These are phyloP conservation scores for Xiphorhynchus elegans DNA, from an alignment of 2,113 vertebrate genomes.

Conservation along the genomic window DNA sequence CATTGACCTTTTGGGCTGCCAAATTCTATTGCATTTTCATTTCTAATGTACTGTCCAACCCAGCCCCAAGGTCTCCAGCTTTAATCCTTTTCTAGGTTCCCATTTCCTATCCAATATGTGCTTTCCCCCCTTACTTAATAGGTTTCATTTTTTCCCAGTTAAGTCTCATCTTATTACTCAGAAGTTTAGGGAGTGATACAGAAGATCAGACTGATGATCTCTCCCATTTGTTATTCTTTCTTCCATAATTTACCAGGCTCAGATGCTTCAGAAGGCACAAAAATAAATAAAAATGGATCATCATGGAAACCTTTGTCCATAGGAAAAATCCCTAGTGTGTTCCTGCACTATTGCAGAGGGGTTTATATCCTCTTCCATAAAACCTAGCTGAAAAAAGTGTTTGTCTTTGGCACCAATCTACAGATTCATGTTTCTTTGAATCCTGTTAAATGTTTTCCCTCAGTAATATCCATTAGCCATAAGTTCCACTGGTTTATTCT, in stretches of 20 bases:
- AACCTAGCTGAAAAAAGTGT: neutral
- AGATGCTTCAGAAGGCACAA: neutral
- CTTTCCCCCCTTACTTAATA: neutral
- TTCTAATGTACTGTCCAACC: slow-evolving; percentile 58
- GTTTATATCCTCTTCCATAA: neutral
- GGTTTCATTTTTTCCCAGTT: neutral
- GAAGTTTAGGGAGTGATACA: neutral
- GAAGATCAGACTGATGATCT: neutral
- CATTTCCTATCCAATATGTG: slow-evolving; percentile 9
- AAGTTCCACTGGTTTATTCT: neutral
- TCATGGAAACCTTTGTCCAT: neutral
- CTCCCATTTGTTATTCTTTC: neutral
- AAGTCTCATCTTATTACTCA: slow-evolving; percentile 2
- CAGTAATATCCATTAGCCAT: neutral
- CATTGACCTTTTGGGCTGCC: slow-evolving; percentile 67
- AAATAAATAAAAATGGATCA: neutral
- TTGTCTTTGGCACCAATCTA: neutral
- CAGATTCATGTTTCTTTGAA: neutral
- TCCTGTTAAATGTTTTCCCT: neutral
- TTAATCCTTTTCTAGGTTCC: neutral
- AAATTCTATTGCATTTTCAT: slow-evolving; percentile 63
- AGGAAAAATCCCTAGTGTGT: neutral
- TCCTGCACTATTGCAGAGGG: neutral
- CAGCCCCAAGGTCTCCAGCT: slow-evolving; percentile 39
- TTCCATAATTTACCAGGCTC: neutral